Evolutionary conservation across 1,140 invertebrate species (phyloP).

Genomic region (Drosophila pachea): DNA sequence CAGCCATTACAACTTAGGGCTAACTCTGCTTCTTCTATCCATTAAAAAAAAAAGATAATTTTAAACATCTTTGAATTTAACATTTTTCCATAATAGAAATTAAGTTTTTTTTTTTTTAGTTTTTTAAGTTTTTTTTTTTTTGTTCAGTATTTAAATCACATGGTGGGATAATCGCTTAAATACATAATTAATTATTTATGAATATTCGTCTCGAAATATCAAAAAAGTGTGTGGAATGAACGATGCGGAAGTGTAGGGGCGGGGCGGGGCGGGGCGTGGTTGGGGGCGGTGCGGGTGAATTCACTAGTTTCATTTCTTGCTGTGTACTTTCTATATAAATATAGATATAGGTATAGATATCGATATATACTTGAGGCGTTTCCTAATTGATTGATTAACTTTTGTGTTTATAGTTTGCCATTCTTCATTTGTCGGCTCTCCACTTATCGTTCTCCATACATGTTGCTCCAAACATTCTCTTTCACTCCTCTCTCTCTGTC

Average conservation of each 20-base stretch:
- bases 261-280: no score
- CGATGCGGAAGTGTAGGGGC: not conserved
- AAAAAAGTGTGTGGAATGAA: not conserved
- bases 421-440: no score
- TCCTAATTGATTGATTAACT: slow-evolving; percentile 63
- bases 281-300: slow-evolving; percentile 3
- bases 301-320: slow-evolving; percentile 36
- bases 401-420: slow-evolving; percentile 2
- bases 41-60: no score
- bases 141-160: slow-evolving; percentile 48
- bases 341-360: slow-evolving; percentile 30
- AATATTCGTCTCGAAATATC: slow-evolving; percentile 6
- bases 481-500: no score
- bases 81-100: no score
- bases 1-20: not conserved
- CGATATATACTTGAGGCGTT: slow-evolving; percentile 43
- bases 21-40: no score
- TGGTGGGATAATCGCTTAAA: slow-evolving; percentile 78
- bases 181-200: slow-evolving; percentile 9
- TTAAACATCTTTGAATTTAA: no score
- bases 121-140: no score
- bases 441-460: no score
- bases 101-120: no score
- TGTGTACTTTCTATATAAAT: slow-evolving; percentile 9
- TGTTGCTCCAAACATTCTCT: no score